Conservation (phyloP, 2,113 vertebrate species). For the Amblyopsis rosae region DNA sequence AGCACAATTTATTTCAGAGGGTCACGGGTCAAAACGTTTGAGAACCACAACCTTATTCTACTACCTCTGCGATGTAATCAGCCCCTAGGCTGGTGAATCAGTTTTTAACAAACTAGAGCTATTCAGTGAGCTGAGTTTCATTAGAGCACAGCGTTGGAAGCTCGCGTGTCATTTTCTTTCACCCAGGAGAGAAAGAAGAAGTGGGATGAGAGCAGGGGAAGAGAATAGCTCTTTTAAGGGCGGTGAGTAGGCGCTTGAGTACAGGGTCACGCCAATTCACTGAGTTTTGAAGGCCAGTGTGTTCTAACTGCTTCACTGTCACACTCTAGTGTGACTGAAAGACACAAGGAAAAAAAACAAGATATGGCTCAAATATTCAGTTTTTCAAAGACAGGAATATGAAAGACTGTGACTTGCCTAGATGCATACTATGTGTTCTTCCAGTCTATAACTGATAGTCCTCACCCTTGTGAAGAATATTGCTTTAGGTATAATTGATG, state of each 20-base stretch:
- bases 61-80: slow-evolving; percentile 2
- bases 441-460: too few species aligned
- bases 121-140: slow-evolving; percentile 20
- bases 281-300: slow-evolving; percentile 38
- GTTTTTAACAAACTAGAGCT: slow-evolving; percentile 24
- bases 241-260: slow-evolving; percentile 45
- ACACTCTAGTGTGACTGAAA: neutral
- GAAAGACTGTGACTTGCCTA: too few species aligned
- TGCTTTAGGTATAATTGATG: too few species aligned
- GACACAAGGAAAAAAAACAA: neutral
- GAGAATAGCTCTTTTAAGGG: slow-evolving; percentile 16
- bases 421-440: neutral
- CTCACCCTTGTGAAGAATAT: too few species aligned
- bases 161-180: slow-evolving; percentile 3
- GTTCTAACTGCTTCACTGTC: slow-evolving; percentile 7
- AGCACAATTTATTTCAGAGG: too few species aligned
- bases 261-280: slow-evolving; percentile 42
- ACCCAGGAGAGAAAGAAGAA: slow-evolving; percentile 14
- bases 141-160: slow-evolving; percentile 20
- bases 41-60: too few species aligned
- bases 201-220: slow-evolving; percentile 12
- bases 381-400: too few species aligned
- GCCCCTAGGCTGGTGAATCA: too few species aligned
- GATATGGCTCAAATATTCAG: neutral
- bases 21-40: too few species aligned